phyloP scores from a whole-genome alignment of 2,888 invertebrate genomes.

The Aporophyla lueneburgensis region DNA sequence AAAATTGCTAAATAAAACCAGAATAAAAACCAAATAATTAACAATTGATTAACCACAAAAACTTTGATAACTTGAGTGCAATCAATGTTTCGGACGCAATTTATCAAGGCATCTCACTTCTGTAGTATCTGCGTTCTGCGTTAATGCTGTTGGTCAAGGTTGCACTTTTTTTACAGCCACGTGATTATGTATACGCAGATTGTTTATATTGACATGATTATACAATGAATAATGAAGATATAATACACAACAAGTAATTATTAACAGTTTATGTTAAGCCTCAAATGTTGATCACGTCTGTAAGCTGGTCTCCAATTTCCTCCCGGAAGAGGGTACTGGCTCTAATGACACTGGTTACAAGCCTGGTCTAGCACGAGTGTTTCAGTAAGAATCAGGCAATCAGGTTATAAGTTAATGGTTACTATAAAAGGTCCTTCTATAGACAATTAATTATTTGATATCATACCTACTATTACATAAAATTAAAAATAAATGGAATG shows the following conservation, averaged over 20 bases:
- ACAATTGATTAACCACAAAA: slow-evolving; percentile 1
- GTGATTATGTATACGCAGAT: slow-evolving; percentile 11
- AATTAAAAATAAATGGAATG: no score
- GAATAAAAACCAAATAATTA: neutral
- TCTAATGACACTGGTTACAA: neutral
- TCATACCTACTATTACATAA: no score
- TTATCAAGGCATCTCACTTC: slow-evolving; percentile 41
- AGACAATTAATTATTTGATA: neutral
- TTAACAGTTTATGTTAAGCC: neutral
- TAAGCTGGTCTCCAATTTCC: neutral
- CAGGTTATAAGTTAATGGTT: neutral
- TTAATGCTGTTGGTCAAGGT: slow-evolving; percentile 47
- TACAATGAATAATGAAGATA: no score
- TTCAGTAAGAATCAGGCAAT: neutral
- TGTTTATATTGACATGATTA: neutral
- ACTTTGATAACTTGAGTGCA: neutral
- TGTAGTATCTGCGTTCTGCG: slow-evolving; percentile 17
- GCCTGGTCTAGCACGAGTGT: neutral
- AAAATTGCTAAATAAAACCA: neutral
- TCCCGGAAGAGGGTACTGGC: neutral
- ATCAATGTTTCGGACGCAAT: neutral
- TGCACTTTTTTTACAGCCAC: neutral
- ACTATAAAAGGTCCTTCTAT: neutral
- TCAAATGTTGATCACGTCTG: neutral
- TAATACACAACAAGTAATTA: slow-evolving; percentile 16